Evolutionary conservation across 2,113 vertebrate genomes (phyloP).

Genomic region (Oreochromis niloticus): DNA sequence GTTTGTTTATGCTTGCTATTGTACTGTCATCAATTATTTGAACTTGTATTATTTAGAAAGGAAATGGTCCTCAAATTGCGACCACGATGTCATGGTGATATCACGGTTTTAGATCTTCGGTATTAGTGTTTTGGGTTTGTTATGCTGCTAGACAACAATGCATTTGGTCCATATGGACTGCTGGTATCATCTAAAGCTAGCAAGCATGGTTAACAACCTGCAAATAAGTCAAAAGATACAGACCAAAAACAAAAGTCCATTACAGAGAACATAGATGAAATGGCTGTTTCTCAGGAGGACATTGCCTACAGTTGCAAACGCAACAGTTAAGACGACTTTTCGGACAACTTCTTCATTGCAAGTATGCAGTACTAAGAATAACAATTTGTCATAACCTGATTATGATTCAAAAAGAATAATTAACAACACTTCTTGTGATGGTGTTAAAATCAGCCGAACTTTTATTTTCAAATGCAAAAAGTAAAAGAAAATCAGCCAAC

Average conservation of each 20-base stretch:
- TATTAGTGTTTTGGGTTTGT: neutral
- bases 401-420: no score
- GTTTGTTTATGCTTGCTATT: neutral
- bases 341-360: no score
- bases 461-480: no score
- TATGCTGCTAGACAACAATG: neutral
- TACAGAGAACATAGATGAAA: neutral
- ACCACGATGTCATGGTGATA: neutral
- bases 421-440: no score
- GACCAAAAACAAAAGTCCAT: neutral
- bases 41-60: neutral
- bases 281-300: neutral
- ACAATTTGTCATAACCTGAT: no score
- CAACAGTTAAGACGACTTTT: no score
- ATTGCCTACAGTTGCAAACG: no score
- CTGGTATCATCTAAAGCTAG: neutral
- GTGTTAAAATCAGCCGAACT: no score
- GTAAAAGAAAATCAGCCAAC: no score
- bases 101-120: accelerated
- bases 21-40: accelerated
- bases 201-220: neutral
- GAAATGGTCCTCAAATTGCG: neutral
- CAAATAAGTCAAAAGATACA: neutral
- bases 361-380: no score
- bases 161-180: neutral